Base-by-base conservation (phyloP, 2,797 vertebrate genomes). In the Crypturellus tataupa region DNA sequence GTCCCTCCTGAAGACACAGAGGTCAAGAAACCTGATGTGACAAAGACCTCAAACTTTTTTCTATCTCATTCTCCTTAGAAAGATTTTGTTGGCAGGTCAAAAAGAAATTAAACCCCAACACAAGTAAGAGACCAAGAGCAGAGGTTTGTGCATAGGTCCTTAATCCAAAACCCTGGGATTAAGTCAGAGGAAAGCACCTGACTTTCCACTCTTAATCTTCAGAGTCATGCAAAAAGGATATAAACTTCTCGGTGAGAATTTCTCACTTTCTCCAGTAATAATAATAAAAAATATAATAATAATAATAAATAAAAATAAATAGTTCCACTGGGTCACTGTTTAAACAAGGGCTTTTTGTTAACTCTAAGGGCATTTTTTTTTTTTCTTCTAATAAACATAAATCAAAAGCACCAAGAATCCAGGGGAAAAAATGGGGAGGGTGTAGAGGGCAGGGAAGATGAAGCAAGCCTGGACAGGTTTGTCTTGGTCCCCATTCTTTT, bases 181-280 rank as follows among this genome's bases (percentile, higher is more conserved):
- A 94, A 85, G 69, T 65, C 83, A 78, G 72, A 76, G 77, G n/a
- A 94, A 94, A 89, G 71, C 87, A 95, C 78, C 92, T 95, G 91
- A 91, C 77, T 89, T 72, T 49, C 14, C 37, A 88, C 35, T 72
- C 55, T 80, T 94, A 82, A 85, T 87, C 90, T 89, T 87, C 78
- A 75, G 62, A 80, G 58, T 85, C 72, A 33, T 42, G 65, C 62
- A 91, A 89, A 76, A 81, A 65, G 72, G 83, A 85, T 92, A 63
- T 27, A 27, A 35, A 77, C 46, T 73, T 78, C 65, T 89, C 33
- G 31, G 67, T 78, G 51, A 87, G 69, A 94, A 93, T 31, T 73
- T 72, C 83, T 92, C 92, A 92, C 94, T 93, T 94, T 84, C 91
- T 51, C 85, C 71, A 86, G 73, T 39, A 86, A 84, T 1, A 3